These are phyloP conservation scores for Bhutanitis thaidina DNA, from an alignment of 2,888 invertebrate species.

Conservation along the genomic window DNA sequence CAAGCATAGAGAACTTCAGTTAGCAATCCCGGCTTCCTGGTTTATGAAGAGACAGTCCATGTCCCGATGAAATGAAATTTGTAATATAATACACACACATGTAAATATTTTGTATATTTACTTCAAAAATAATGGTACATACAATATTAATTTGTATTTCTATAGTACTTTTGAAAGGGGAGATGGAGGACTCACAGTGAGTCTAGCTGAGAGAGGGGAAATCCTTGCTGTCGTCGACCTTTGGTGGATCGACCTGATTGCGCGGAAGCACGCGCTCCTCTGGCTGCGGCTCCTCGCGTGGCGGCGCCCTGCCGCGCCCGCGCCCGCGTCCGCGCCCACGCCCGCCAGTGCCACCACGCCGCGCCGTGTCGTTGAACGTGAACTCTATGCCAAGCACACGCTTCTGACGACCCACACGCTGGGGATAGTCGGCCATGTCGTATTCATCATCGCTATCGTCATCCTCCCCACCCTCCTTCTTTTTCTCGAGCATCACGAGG, in stretches of 20 bases:
- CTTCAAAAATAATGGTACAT: conserved; percentile 80
- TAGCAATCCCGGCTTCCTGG: conserved; percentile 25
- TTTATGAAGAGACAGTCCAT: conserved; percentile 39
- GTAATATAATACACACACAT: conserved; percentile 75
- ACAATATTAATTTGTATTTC: conserved; percentile 77
- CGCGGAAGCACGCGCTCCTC: conserved; percentile 61
- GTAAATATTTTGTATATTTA: conserved; percentile 81
- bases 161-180: conserved; percentile 69
- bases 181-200: conserved; percentile 62
- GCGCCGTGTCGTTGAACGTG: conserved; percentile 89
- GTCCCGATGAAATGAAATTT: conserved; percentile 47
- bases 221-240: conserved; percentile 97
- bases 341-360: conserved; percentile 84
- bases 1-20: conserved; percentile 2
- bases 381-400: conserved; percentile 93
- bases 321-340: conserved; percentile 81
- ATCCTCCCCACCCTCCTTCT: conserved; percentile 83
- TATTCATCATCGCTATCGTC: conserved; percentile 86
- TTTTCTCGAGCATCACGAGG: conserved; percentile 89
- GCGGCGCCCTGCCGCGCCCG: conserved; percentile 49
- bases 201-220: conserved; percentile 94
- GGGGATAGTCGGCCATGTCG: conserved; percentile 89
- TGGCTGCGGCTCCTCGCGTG: conserved; percentile 50
- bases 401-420: conserved; percentile 92
- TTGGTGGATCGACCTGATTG: conserved; percentile 82